phyloP scores from a whole-genome alignment of 2,797 vertebrate species.

The Champsocephalus esox region DNA sequence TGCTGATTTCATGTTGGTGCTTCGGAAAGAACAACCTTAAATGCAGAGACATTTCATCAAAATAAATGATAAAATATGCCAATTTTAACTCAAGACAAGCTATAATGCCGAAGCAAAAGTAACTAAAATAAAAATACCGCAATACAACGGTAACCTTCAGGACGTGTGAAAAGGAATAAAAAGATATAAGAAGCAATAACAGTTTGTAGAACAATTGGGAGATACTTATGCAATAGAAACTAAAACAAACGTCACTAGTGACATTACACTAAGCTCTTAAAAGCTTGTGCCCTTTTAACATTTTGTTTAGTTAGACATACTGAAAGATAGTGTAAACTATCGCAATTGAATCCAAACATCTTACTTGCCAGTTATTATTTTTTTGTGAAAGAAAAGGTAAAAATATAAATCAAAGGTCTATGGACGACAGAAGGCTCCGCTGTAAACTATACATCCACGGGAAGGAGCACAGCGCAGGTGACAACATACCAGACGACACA shows the following conservation, averaged over 20 bases:
- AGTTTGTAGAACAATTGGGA: background rate
- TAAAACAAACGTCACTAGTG: background rate
- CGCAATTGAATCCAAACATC: background rate
- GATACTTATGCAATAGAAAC: background rate
- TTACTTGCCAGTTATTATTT: background rate
- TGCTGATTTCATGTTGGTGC: background rate
- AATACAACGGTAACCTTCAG: background rate
- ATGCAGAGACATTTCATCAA: background rate
- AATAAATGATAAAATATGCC: background rate
- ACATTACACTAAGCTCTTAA: background rate
- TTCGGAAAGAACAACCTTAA: background rate
- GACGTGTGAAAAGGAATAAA: background rate
- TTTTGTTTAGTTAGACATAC: background rate
- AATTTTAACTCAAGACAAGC: background rate
- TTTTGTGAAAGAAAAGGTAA: background rate
- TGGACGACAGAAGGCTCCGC: constrained; percentile 9
- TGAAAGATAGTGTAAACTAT: background rate
- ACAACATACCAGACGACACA: constrained; percentile 41
- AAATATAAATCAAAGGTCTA: background rate
- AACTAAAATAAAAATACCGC: background rate
- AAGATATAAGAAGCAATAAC: background rate
- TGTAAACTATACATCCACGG: constrained; percentile 55
- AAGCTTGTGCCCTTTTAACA: background rate
- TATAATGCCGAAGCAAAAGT: background rate
- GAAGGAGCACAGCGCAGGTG: constrained; percentile 38